Percentiles rank a stretch among this genome's conserved stretches.
These are phyloP conservation scores for Chelonus formosanus DNA, from an alignment of 2,888 invertebrate species.

Conservation along the genomic window DNA sequence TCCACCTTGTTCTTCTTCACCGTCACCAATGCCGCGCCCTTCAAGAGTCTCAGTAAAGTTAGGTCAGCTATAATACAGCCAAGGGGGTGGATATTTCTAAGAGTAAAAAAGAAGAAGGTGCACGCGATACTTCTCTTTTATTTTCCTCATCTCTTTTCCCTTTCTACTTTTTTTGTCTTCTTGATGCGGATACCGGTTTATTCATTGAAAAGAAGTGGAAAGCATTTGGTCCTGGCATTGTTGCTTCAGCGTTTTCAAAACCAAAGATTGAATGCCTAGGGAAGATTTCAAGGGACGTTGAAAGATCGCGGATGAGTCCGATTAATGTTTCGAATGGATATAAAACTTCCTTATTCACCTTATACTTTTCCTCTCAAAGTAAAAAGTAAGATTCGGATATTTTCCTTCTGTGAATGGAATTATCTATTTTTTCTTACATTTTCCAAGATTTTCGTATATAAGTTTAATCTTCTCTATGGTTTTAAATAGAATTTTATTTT, in stretches of 20 bases:
- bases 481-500: too few relatives aligned
- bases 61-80: conserved; percentile 28
- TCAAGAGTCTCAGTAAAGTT: conserved; percentile 28
- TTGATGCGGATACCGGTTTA: conserved; percentile 24
- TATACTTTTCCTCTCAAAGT: conserved; percentile 4
- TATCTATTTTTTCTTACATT: neutral
- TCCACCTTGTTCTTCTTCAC: conserved; percentile 7
- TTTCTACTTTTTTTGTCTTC: conserved; percentile 16
- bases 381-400: neutral
- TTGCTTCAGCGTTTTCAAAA: conserved; percentile 34
- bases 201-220: conserved; percentile 38
- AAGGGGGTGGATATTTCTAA: conserved; percentile 20
- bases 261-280: conserved; percentile 22
- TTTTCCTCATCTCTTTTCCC: conserved; percentile 10
- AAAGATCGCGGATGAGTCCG: conserved; percentile 33
- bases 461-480: too few relatives aligned
- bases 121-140: neutral
- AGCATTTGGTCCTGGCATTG: conserved; percentile 38
- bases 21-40: conserved; percentile 18
- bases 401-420: neutral
- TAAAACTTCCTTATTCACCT: conserved; percentile 4
- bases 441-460: too few relatives aligned
- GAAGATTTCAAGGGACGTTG: conserved; percentile 5
- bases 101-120: conserved; percentile 3
- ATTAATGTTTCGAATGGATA: conserved; percentile 31